Evolutionary conservation across 2,888 invertebrate genomes (phyloP), one percentile per base, ranked within the genome.

Genomic region (Drosophila maculinotata): DNA sequence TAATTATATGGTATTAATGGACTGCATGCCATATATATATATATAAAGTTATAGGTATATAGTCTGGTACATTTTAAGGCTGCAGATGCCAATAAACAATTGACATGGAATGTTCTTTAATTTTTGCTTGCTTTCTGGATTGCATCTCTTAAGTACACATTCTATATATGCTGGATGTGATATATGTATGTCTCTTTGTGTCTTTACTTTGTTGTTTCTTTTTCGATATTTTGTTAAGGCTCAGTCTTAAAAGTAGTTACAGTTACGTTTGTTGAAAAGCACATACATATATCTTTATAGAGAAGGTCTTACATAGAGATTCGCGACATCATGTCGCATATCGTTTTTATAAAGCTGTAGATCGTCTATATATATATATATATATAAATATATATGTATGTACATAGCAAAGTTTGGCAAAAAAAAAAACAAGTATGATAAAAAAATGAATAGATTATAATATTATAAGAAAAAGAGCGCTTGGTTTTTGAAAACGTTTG

Each of bases 401-500:
- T 69, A 62, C 56, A 69, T 44, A 47, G 36, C 48, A 58, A 71
- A 36, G 26, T 15, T 20, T 17, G 28, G 30, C 14, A 62, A 47
- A 60, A 42, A 68, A 56, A 44, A 52, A 14, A 51, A 8, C 23
- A 8, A 12, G 39, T 25, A 41, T 31, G n/a, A 14, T 25, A 14
- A 53, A 10, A 41, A 42, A 41, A 26, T 15, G n/a, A 20, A 31
- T 33, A 57, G 33, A 15, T 49, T 44, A 44, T 25, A 25, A 39
- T 49, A 52, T n/a, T 51, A 54, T 10, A 58, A 51, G 38, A 58
- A 14, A 66, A 53, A 49, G 74, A 59, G 72, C 72, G 59, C 59
- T 65, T 53, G 59, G 41, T 69, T 69, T 63, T 79, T 82, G 62
- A 85, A 85, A 81, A 81, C 70, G 58, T 82, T 85, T 53, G 70